A percentile compares a stretch with the other conserved stretches of the same genome.
These are phyloP conservation scores for Ictidomys tridecemlineatus DNA, from an alignment of 2,113 vertebrate species.

Conservation along the genomic window DNA sequence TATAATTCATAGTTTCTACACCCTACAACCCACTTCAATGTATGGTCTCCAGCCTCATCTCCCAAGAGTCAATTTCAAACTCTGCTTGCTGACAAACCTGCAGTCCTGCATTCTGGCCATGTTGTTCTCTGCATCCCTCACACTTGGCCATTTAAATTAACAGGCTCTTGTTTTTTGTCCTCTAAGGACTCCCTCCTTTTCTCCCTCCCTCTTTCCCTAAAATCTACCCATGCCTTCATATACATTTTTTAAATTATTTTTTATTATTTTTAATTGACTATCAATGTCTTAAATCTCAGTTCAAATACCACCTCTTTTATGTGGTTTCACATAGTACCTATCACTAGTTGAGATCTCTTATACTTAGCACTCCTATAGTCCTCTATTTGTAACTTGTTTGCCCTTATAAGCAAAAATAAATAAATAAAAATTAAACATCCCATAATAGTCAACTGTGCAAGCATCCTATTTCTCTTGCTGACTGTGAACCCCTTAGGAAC, in stretches of 20 bases:
- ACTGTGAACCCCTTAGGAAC: neutral
- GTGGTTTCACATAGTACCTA: neutral
- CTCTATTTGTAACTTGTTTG: neutral
- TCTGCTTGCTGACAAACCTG: neutral
- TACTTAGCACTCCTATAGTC: neutral
- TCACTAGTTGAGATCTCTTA: neutral
- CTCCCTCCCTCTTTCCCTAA: neutral
- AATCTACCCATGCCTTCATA: neutral
- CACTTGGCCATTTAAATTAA: neutral
- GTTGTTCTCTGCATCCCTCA: neutral
- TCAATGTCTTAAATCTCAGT: neutral
- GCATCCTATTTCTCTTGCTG: conserved; percentile 10
- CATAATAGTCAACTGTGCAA: neutral
- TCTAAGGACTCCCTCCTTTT: neutral
- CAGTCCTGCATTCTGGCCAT: neutral
- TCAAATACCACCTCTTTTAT: neutral
- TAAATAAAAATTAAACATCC: neutral
- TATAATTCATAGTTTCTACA: neutral
- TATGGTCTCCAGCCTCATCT: neutral
- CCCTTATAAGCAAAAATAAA: neutral
- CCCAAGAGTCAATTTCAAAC: neutral
- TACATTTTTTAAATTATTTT: neutral
- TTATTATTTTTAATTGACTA: neutral
- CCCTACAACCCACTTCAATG: neutral
- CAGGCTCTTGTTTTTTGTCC: neutral